phyloP scores from a whole-genome alignment of 1,140 invertebrate genomes.

The Apolygus lucorum region DNA sequence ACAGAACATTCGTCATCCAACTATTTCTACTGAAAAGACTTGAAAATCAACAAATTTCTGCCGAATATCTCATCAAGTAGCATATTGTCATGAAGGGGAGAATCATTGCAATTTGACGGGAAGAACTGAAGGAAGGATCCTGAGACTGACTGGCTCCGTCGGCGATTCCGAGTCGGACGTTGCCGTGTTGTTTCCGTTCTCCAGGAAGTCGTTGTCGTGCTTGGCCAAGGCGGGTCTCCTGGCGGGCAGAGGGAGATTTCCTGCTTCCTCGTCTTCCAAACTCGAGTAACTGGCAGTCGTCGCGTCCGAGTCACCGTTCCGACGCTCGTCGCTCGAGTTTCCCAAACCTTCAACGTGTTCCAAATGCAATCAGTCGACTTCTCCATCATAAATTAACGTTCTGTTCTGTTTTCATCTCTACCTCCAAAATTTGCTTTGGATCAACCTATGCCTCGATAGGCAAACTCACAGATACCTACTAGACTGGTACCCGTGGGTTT shows the following conservation, averaged over 20 bases:
- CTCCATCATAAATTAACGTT: too few species aligned
- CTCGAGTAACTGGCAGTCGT: constrained; percentile 44
- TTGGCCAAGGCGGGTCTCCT: constrained; percentile 15
- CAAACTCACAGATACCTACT: too few species aligned
- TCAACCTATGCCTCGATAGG: too few species aligned
- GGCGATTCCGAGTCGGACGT: constrained; percentile 51
- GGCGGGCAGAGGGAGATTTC: constrained; percentile 24
- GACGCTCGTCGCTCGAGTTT: not conserved
- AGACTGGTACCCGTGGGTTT: too few species aligned
- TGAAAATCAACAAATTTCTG: too few species aligned
- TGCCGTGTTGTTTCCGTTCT: constrained; percentile 28
- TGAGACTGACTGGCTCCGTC: constrained; percentile 49
- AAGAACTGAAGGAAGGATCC: constrained; percentile 6
- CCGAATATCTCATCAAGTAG: too few species aligned
- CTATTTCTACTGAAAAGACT: too few species aligned
- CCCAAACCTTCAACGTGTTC: not conserved
- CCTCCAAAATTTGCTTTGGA: too few species aligned
- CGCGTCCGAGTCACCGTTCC: constrained; percentile 38
- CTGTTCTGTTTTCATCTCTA: too few species aligned
- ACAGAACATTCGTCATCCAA: too few species aligned
- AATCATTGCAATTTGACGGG: constrained; percentile 12
- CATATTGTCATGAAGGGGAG: too few species aligned
- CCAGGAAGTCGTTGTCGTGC: constrained; percentile 33
- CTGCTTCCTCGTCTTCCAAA: constrained; percentile 42
- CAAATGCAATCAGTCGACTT: too few species aligned